A percentile compares a stretch with the other conserved stretches of the same genome.
These are phyloP conservation scores for Pipistrellus pipistrellus DNA, from an alignment of 2,797 vertebrate species.

Conservation along the genomic window DNA sequence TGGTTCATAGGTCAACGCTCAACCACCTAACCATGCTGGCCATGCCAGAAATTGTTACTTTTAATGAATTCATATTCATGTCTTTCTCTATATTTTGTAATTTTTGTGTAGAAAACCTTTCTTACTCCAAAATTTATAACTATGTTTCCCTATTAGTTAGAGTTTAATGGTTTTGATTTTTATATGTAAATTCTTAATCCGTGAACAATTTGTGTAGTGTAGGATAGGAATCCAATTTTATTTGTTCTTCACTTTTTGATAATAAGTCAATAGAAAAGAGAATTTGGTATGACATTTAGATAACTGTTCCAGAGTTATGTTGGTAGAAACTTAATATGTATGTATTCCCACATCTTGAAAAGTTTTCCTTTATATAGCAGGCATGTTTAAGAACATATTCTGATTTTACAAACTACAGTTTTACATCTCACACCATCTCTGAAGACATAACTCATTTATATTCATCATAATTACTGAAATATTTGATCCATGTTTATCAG, in stretches of 20 bases:
- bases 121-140: not conserved
- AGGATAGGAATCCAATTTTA: not conserved
- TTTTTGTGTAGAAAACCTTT: not conserved
- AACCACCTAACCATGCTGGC: no score
- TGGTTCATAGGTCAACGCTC: no score
- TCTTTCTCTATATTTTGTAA: not conserved
- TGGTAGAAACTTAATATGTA: not conserved
- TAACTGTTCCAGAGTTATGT: not conserved
- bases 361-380: not conserved
- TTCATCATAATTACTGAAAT: not conserved
- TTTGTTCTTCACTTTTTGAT: not conserved
- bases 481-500: not conserved
- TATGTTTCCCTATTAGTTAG: not conserved
- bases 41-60: not conserved
- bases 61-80: not conserved
- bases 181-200: not conserved
- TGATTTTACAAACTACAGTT: not conserved
- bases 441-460: not conserved
- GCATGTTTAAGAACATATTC: not conserved
- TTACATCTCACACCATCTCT: not conserved
- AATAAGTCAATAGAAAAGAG: not conserved
- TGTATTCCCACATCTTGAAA: not conserved
- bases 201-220: not conserved
- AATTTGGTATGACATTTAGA: not conserved
- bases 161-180: not conserved